Evolutionary conservation across 2,888 invertebrate genomes (phyloP), one percentile per base, ranked within the genome.

Genomic region (Tholera decimalis): DNA sequence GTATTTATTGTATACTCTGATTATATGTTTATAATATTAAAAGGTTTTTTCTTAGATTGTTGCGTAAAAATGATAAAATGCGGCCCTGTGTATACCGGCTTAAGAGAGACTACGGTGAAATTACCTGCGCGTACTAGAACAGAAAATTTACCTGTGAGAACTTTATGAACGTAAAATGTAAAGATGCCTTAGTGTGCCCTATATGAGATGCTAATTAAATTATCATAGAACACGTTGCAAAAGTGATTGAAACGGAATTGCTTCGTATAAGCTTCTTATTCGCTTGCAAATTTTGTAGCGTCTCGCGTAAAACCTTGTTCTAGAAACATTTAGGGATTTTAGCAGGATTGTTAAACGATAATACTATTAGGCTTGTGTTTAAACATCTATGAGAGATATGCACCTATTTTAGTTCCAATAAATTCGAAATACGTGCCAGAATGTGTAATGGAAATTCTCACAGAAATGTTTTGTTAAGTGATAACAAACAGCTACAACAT

Each of bases 181-280:
- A 66, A 72, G 9, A 46, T 55, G 35, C 35, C 26, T 60, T 39
- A 56, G 51, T 13, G 41, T 47, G 20, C 20, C 3, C 8, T 53
- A n/a, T 53, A 47, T 73, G 13, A 51, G 37, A 60, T 73, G 60
- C 55, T 67, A 72, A 73, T 72, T 67, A 56, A 60, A 67, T 67
- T 56, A 72, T 43, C 67, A 60, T 72, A 53, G 41, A 47, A 67
- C 73, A 53, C 30, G 55, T 59, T 37, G 24, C 43, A 51, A 51
- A 72, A 60, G 46, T 73, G 67, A 72, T 72, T 72, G 71, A 51
- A 59, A 60, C 46, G 13, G 53, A 73, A 67, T 67, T 67, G 37
- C 51, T 8, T 56, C 20, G 35, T 46, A 24, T 66, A 56, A 60
- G 55, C 55, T 28, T 53, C 57, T 49, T 73, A 67, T 58, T 59